phyloP scores from a whole-genome alignment of 2,797 vertebrate species.

The Cirrhinus mrigala region DNA sequence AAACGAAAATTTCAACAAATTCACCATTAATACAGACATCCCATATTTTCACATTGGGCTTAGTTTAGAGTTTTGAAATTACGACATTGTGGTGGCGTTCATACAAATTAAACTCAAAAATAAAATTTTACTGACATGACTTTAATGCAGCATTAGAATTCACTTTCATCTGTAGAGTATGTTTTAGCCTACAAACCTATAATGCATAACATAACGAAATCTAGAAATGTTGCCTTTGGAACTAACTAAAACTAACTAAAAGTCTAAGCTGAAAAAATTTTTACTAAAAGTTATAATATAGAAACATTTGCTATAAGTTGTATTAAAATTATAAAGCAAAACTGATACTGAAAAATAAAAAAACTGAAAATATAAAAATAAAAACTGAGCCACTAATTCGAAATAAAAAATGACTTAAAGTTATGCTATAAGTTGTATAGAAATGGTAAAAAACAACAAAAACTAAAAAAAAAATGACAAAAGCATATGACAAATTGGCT shows the following conservation, averaged over 20 bases:
- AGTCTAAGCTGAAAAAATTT: neutral
- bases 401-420: no score
- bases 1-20: neutral
- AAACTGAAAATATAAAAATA: no score
- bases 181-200: neutral
- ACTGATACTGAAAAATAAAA: no score
- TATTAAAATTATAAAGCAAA: no score
- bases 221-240: neutral
- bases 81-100: neutral
- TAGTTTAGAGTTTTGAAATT: neutral
- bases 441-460: neutral
- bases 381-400: no score
- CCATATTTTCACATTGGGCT: neutral
- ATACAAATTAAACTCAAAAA: neutral
- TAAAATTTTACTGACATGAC: neutral
- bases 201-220: neutral
- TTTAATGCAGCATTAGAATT: neutral
- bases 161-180: neutral
- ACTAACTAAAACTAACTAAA: neutral
- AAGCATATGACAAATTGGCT: neutral
- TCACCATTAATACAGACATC: neutral
- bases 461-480: neutral
- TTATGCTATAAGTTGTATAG: neutral
- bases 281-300: neutral
- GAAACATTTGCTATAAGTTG: neutral